Conservation (phyloP, 2,113 vertebrate genomes). For the Tapirus terrestris region DNA sequence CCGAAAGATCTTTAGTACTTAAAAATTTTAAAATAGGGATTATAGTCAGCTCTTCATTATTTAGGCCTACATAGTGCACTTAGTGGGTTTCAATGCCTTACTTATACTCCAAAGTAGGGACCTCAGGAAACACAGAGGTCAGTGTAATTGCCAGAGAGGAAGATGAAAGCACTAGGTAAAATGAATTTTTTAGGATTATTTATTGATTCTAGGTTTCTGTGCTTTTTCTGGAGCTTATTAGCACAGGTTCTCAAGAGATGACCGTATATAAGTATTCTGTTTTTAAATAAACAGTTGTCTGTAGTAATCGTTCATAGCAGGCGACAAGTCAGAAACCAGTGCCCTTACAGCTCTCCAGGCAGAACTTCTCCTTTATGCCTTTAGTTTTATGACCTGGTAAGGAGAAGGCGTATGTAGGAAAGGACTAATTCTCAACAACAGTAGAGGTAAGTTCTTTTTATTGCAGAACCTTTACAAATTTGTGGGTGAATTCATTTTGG, state of each 20-base stretch:
- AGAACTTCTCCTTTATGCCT: constrained; percentile 55
- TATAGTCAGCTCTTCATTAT: neutral
- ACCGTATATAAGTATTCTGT: neutral
- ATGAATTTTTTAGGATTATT: neutral
- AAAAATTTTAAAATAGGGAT: neutral
- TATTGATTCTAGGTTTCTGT: neutral
- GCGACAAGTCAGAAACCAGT: neutral
- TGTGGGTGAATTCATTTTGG: constrained; percentile 48
- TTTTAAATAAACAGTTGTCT: constrained; percentile 19
- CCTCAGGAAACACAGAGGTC: neutral
- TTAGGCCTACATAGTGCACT: neutral
- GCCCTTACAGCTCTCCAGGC: constrained; percentile 1
- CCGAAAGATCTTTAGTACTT: constrained; percentile 45
- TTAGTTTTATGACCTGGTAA: constrained; percentile 57
- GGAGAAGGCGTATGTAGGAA: constrained; percentile 51
- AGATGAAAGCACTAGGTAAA: neutral
- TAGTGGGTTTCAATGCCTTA: neutral
- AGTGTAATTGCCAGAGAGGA: neutral
- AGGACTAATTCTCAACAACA: constrained; percentile 18
- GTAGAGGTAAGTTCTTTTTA: constrained; percentile 47
- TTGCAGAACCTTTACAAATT: constrained; percentile 56
- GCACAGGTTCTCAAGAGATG: constrained; percentile 28
- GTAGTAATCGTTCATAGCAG: constrained; percentile 16
- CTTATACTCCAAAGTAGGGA: neutral
- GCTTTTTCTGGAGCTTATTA: constrained; percentile 5